Base-by-base conservation (phyloP, 2,888 invertebrate genomes). In the Caenorhabditis sp. region DNA sequence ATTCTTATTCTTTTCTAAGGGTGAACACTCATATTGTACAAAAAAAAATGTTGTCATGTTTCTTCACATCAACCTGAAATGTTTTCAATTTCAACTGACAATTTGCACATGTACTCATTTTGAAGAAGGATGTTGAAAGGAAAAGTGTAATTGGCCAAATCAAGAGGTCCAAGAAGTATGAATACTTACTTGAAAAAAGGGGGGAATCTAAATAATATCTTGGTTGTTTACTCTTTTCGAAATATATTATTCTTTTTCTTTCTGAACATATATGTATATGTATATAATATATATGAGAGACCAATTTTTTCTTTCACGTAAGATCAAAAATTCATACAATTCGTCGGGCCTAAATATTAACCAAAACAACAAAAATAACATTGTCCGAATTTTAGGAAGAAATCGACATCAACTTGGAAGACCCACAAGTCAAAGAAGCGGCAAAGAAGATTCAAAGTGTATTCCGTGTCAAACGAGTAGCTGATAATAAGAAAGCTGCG, bases 401-500 rank as follows among this genome's bases (percentile, higher is more conserved):
- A 54, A 75, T 82, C 64, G 82, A 82, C 70, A 81, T 82, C 71
- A 77, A 82, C 58, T 60, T 82, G 24, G 76, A 70, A 21, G 82
- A 82, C 66, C 82, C 82, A 24, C 74, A 81, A 55, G 82, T 82
- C 12, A 61, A 68, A 23, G 79, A 77, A 27, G 82, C 80, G 1
- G 82, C 82, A 19, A 81, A 81, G 65, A 82, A 82, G 69, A 82
- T 82, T 57, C 82, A 82, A 53, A 68, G 66, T 26, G 78, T 79
- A 21, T 82, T 81, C 62, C 69, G 81, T 63, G 71, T 21, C 64
- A 60, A 24, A 72, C 67, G 53, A 61, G 72, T 37, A 57, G 64
- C 54, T 63, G 65, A 49, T 17, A 64, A 58, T n/a, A 66, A 66
- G 21, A 72, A 67, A 17, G 57, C 63, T 0, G 59, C 58, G 6